A percentile compares a stretch with the other conserved stretches of the same genome.
These are phyloP conservation scores for Synergus umbraculus DNA, from an alignment of 2,888 invertebrate genomes.

Conservation along the genomic window DNA sequence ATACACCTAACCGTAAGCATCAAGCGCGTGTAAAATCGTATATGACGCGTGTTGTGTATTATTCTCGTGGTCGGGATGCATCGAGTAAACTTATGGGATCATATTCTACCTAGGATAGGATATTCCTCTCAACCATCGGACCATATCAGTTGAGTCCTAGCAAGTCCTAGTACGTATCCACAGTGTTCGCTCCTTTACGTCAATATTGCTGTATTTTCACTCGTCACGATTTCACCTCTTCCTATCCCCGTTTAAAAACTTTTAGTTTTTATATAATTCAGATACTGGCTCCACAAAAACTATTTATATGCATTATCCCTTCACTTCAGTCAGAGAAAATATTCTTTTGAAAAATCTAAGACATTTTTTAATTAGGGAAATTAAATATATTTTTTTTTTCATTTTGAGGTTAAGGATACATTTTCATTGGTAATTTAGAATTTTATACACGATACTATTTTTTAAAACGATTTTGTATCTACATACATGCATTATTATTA, in stretches of 20 bases:
- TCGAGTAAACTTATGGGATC: slow-evolving; percentile 53
- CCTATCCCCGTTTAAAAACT: neutral
- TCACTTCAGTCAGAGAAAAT: neutral
- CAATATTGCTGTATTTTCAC: slow-evolving; percentile 32
- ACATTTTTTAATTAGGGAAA: neutral
- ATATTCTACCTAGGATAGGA: slow-evolving; percentile 52
- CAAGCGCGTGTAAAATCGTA: slow-evolving; percentile 45
- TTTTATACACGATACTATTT: too few relatives aligned
- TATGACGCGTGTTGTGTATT: slow-evolving; percentile 51
- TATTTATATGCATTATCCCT: neutral
- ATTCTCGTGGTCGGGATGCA: slow-evolving; percentile 52
- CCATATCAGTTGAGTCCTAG: slow-evolving; percentile 44
- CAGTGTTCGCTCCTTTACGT: slow-evolving; percentile 31
- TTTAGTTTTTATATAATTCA: neutral
- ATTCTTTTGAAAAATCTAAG: neutral
- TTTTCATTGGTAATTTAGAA: too few relatives aligned
- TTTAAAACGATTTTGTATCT: too few relatives aligned
- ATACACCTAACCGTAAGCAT: slow-evolving; percentile 39
- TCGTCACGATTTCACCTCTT: slow-evolving; percentile 21
- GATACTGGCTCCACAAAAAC: neutral
- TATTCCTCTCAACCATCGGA: slow-evolving; percentile 50
- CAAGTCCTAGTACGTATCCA: slow-evolving; percentile 24
- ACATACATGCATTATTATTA: too few relatives aligned
- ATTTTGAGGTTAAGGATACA: neutral
- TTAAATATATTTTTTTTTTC: neutral